These are phyloP conservation scores for Heliconius hewitsoni DNA, from an alignment of 1,140 invertebrate species.

Conservation along the genomic window DNA sequence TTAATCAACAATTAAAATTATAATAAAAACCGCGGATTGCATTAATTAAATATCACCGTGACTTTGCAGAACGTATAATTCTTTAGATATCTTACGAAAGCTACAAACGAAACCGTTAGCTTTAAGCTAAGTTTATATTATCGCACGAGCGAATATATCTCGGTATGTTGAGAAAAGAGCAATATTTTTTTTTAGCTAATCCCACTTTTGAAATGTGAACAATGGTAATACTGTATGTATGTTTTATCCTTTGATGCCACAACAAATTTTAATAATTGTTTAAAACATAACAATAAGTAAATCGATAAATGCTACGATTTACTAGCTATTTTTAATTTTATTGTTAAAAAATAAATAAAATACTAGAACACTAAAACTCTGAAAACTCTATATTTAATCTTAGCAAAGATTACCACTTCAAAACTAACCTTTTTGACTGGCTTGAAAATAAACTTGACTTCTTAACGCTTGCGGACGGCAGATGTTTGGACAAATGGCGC, in stretches of 20 bases:
- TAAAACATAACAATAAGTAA: not conserved
- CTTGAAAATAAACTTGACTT: slow-evolving; percentile 8
- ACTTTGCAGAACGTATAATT: not conserved
- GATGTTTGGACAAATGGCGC: slow-evolving; percentile 9
- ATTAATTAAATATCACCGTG: not conserved
- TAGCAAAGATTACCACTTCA: not conserved
- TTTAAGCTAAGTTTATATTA: not conserved
- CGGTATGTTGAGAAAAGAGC: not conserved
- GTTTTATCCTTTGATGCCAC: too few species aligned
- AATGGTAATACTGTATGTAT: not conserved
- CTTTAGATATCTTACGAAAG: not conserved
- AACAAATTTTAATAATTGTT: not conserved
- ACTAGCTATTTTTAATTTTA: not conserved
- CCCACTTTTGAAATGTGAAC: not conserved
- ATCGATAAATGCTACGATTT: not conserved
- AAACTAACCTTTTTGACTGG: not conserved
- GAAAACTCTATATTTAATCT: not conserved
- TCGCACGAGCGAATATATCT: not conserved
- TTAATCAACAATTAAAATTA: not conserved
- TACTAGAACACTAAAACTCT: not conserved
- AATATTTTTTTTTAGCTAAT: not conserved
- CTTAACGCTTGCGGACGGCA: not conserved
- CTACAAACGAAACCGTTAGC: not conserved
- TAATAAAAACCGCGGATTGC: not conserved
- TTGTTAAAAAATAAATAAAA: not conserved